phyloP scores from a whole-genome alignment of 2,888 invertebrate genomes.

The Lutraria lutraria region DNA sequence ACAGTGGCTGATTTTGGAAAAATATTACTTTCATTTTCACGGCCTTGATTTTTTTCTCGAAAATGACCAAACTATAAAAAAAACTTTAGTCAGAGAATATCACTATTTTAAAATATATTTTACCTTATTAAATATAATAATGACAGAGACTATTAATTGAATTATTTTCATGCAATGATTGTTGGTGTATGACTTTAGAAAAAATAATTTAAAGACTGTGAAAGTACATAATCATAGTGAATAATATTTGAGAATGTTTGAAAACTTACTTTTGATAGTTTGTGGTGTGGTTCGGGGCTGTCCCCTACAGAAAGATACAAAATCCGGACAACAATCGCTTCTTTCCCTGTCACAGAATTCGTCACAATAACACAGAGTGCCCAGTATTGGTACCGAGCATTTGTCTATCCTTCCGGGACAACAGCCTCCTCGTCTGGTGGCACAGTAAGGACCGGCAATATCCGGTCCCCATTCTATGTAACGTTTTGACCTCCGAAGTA shows the following conservation, averaged over 20 bases:
- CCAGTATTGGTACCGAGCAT: conserved; percentile 93
- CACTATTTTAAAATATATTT: too few species aligned
- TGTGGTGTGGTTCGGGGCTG: conserved; percentile 56
- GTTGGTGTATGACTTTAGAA: too few species aligned
- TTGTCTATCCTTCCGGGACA: conserved; percentile 92
- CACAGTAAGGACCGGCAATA: conserved; percentile 79
- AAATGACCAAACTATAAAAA: too few species aligned
- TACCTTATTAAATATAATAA: too few species aligned
- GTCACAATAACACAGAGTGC: conserved; percentile 96
- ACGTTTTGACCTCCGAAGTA: conserved; percentile 61
- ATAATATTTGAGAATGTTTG: not conserved
- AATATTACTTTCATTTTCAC: too few species aligned
- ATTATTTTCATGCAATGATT: too few species aligned
- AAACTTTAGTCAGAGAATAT: too few species aligned
- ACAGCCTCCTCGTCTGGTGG: conserved; percentile 79
- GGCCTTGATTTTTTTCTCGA: too few species aligned
- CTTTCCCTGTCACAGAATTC: conserved; percentile 93
- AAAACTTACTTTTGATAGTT: conserved; percentile 54
- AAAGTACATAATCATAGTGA: too few species aligned
- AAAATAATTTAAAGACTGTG: too few species aligned
- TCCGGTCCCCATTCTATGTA: conserved; percentile 79
- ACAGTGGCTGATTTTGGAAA: too few species aligned
- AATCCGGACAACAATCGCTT: conserved; percentile 98
- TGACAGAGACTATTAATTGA: too few species aligned
- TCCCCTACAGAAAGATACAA: conserved; percentile 91